These are phyloP conservation scores for Monochamus alternatus DNA, from an alignment of 2,888 invertebrate genomes.

Conservation along the genomic window DNA sequence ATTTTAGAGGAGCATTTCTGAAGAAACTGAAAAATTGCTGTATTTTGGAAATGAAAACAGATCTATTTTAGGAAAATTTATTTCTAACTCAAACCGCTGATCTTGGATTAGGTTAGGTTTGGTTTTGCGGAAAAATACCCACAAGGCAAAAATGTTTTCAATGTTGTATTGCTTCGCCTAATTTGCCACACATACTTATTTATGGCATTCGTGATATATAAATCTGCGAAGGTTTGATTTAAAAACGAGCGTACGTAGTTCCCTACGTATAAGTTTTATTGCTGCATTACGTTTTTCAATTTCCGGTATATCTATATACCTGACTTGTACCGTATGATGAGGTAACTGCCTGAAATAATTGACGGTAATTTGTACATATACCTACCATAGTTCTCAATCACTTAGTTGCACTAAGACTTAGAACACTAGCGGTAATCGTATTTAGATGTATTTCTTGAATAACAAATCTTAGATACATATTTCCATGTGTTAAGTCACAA, in stretches of 20 bases:
- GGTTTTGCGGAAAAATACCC: too few relatives aligned
- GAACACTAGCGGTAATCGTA: not conserved
- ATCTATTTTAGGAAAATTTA: too few relatives aligned
- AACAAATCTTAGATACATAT: too few relatives aligned
- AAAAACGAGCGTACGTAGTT: not conserved
- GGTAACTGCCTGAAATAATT: conserved; percentile 42
- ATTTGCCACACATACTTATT: not conserved
- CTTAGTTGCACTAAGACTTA: conserved; percentile 5
- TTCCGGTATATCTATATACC: conserved; percentile 28
- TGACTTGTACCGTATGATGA: conserved; percentile 25
- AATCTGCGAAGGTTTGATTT: not conserved
- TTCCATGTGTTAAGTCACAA: too few relatives aligned
- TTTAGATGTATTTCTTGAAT: too few relatives aligned
- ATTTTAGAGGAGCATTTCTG: too few relatives aligned
- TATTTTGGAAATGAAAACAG: too few relatives aligned
- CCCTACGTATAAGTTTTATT: not conserved
- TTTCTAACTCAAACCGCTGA: too few relatives aligned
- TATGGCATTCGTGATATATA: not conserved
- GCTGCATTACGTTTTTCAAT: conserved; percentile 32
- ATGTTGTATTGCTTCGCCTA: not conserved
- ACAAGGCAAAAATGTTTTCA: too few relatives aligned
- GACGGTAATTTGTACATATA: conserved; percentile 26
- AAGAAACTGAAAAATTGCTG: too few relatives aligned
- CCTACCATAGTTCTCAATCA: conserved; percentile 8
- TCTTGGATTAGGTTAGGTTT: too few relatives aligned